phyloP scores from a whole-genome alignment of 2,797 vertebrate species.

The Sebastes taczanowskii region DNA sequence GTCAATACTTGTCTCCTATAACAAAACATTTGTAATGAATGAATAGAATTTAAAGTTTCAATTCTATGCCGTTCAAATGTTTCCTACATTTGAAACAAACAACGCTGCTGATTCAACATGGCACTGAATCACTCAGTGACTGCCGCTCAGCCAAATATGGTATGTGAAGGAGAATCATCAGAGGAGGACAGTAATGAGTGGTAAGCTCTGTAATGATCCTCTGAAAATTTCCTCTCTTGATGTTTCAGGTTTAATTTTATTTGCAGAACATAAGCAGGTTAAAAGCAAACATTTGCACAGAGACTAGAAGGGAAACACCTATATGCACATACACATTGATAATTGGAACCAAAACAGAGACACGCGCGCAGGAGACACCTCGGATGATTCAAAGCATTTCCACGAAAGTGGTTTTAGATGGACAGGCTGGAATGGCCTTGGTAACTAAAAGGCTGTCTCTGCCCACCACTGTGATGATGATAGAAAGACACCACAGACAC shows the following conservation, averaged over 20 bases:
- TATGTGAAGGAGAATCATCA: slow-evolving; percentile 22
- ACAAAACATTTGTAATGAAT: slow-evolving; percentile 14
- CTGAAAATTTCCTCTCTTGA: slow-evolving; percentile 6
- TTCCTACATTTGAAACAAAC: slow-evolving; percentile 18
- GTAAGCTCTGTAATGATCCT: slow-evolving; percentile 8
- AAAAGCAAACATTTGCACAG: neutral
- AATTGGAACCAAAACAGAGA: neutral
- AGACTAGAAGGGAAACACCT: neutral
- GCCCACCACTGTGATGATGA: slow-evolving; percentile 25
- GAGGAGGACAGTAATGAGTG: slow-evolving; percentile 10
- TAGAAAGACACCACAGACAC: slow-evolving; percentile 3
- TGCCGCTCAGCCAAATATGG: slow-evolving; percentile 13
- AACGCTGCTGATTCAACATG: slow-evolving; percentile 12
- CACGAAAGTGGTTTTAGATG: slow-evolving; percentile 1
- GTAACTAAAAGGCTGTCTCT: slow-evolving; percentile 18
- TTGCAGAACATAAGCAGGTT: neutral
- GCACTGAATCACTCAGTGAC: slow-evolving; percentile 35
- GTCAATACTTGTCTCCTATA: slow-evolving; percentile 15
- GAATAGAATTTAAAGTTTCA: neutral
- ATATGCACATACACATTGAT: neutral
- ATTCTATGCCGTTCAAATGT: neutral
- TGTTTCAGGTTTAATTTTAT: slow-evolving; percentile 8
- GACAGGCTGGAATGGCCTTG: slow-evolving; percentile 19
- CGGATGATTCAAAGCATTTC: neutral
- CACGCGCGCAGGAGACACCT: neutral